Conservation (phyloP, 2,797 vertebrate genomes). For the Sebastes hubbsi region DNA sequence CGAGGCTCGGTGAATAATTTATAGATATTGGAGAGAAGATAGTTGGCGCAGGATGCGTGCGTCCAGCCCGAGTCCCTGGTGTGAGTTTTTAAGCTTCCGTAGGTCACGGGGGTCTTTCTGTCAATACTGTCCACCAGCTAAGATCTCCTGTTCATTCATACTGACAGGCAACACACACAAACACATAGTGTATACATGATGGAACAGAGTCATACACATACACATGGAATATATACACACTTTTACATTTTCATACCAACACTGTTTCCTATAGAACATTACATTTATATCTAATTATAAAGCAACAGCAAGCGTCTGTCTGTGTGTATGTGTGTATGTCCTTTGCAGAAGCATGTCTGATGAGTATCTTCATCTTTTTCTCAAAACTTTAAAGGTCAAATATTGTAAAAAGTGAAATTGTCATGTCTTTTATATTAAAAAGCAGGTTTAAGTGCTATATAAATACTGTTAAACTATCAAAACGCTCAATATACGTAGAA, state of each 20-base stretch:
- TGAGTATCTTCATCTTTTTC: too few species aligned
- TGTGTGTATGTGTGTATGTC: too few species aligned
- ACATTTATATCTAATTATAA: background rate
- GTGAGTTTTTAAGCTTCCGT: conserved; percentile 61
- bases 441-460: too few species aligned
- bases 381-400: too few species aligned
- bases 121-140: conserved; percentile 52
- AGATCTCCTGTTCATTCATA: conserved; percentile 45
- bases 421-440: too few species aligned
- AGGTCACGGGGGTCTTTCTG: conserved; percentile 51
- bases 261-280: background rate
- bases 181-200: background rate
- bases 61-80: conserved; percentile 50
- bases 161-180: conserved; percentile 22
- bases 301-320: too few species aligned
- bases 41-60: conserved; percentile 33
- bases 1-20: conserved; percentile 71
- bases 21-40: conserved; percentile 49
- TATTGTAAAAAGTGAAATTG: too few species aligned
- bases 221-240: background rate
- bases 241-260: background rate
- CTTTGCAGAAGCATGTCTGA: too few species aligned
- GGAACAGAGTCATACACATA: background rate
- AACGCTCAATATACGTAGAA: too few species aligned
- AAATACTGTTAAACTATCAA: too few species aligned